Conservation (phyloP, 2,113 vertebrate genomes). For the Gavia stellata region DNA sequence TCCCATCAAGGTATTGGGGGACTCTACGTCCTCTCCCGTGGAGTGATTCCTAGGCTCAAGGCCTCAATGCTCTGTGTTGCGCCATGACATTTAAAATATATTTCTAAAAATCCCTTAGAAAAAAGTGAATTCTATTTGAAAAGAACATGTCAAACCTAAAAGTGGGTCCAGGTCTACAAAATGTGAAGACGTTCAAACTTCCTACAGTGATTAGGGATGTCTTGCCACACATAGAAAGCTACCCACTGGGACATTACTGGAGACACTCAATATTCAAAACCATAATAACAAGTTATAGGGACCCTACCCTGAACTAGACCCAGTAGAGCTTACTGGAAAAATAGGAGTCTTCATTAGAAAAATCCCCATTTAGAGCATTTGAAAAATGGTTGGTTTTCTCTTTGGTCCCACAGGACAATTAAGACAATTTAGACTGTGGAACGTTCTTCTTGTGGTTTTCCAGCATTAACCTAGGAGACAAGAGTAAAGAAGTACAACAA, state of each 20-base stretch:
- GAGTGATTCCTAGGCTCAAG: not conserved
- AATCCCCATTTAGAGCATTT: not conserved
- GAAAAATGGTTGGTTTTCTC: not conserved
- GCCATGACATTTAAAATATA: not conserved
- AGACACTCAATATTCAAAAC: not conserved
- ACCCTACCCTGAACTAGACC: not conserved
- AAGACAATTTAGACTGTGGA: not conserved
- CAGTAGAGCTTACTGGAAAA: not conserved
- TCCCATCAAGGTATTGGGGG: not conserved
- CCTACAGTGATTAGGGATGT: not conserved
- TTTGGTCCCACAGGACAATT: not conserved
- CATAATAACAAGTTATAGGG: not conserved
- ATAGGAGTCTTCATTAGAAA: not conserved
- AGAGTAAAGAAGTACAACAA: not conserved
- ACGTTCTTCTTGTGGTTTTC: not conserved
- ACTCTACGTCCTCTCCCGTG: accelerated
- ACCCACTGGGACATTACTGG: not conserved
- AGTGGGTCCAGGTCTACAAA: not conserved
- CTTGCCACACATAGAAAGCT: not conserved
- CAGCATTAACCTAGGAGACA: not conserved
- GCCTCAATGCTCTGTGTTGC: not conserved
- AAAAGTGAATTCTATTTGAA: not conserved
- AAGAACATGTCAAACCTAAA: not conserved
- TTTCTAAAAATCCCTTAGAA: not conserved
- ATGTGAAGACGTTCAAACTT: not conserved